Base-by-base conservation (phyloP, 2,113 vertebrate genomes). In the Trichechus manatus region DNA sequence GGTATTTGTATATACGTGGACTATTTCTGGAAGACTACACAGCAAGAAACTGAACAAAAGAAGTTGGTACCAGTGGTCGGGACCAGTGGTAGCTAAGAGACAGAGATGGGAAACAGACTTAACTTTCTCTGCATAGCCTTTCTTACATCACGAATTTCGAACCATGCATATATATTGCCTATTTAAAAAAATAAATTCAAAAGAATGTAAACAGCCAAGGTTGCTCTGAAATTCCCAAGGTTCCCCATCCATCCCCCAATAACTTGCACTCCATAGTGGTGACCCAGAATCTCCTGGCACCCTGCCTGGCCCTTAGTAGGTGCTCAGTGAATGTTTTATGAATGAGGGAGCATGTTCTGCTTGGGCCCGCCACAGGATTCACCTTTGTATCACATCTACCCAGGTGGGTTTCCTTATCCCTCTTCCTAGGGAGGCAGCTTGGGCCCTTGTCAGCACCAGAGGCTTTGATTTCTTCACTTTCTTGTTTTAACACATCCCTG, bases 401-500 rank as follows among this genome's bases (percentile, higher is more conserved):
- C 23, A 0, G 39, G 0, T 19, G 74, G 4, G 22, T 86, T 70
- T 14, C 89, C 31, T n/a, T 20, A 7, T 39, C 87, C 63, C n/a
- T 1, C 22, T 59, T 74, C 44, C 79, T 63, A 14, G 15, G 31
- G 39, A 95, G 77, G 5, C 44, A 20, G 19, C 81, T 33, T 29
- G 22, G n/a, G 64, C 9, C 29, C 72, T 83, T 15, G 61, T 88
- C 70, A 53, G 53, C 27, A 50, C 78, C 74, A 42, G 17, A 68
- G 17, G n/a, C 80, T 97, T 92, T 85, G 79, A 72, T 64, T 44
- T 92, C 87, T 56, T 56, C 33, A 1, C 42, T 53, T 29, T 19
- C 39, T 87, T 66, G 47, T 94, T 93, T 85, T 93, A 90, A 80
- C 36, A 23, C 31, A 59, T 64, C 42, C 23, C 50, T 63, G 68